Evolutionary conservation across 1,140 invertebrate genomes (phyloP).

Genomic region (Delia radicum): DNA sequence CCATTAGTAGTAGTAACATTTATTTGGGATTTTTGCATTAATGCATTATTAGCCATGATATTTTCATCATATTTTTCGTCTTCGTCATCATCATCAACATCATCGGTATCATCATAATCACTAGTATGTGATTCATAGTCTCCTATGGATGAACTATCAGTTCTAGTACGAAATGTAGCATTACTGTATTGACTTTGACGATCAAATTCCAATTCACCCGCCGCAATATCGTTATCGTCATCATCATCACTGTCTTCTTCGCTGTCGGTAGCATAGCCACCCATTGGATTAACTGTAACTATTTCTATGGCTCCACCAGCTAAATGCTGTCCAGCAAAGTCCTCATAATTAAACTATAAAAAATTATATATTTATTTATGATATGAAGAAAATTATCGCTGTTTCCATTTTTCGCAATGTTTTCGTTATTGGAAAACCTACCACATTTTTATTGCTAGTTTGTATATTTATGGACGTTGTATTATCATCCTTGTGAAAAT

Average conservation of each 20-base stretch:
- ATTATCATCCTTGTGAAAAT: slow-evolving; percentile 28
- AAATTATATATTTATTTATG: neutral
- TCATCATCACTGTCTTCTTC: slow-evolving; percentile 30
- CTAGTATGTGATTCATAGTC: slow-evolving; percentile 53
- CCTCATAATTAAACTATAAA: slow-evolving; percentile 32
- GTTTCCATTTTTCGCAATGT: neutral
- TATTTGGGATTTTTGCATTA: neutral
- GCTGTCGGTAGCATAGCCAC: slow-evolving; percentile 31
- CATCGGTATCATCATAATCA: slow-evolving; percentile 47
- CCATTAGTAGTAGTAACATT: neutral
- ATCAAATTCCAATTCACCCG: slow-evolving; percentile 26
- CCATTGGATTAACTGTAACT: slow-evolving; percentile 36
- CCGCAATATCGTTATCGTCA: slow-evolving; percentile 28
- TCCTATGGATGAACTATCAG: slow-evolving; percentile 51
- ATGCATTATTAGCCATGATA: neutral
- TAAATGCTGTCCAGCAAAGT: slow-evolving; percentile 43
- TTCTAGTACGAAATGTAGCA: slow-evolving; percentile 49
- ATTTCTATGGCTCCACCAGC: slow-evolving; percentile 35
- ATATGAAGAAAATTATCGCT: slow-evolving; percentile 6
- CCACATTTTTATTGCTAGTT: slow-evolving; percentile 40
- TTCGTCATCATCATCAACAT: slow-evolving; percentile 27
- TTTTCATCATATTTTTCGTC: neutral
- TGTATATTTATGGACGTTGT: slow-evolving; percentile 31
- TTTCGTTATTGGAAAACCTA: slow-evolving; percentile 21
- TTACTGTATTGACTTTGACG: slow-evolving; percentile 41